phyloP scores from a whole-genome alignment of 2,888 invertebrate species.

The Ashinkailepas kermadecensis region DNA sequence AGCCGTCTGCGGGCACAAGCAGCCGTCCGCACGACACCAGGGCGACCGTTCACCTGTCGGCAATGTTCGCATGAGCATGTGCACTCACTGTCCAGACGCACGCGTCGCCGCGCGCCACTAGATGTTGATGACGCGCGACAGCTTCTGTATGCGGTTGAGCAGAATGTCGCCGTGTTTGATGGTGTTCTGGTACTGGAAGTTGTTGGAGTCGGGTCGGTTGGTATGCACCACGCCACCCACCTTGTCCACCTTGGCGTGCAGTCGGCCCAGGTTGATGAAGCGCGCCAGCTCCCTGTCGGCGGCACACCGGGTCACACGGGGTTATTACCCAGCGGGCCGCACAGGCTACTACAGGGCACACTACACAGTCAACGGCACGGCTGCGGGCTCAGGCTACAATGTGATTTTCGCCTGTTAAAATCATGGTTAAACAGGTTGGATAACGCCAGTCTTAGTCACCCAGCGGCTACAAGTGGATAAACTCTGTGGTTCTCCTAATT shows the following conservation, averaged over 20 bases:
- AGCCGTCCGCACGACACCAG: background rate
- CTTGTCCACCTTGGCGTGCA: conserved; percentile 96
- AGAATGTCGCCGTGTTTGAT: conserved; percentile 97
- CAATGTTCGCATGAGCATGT: no score
- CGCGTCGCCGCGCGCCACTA: conserved; percentile 72
- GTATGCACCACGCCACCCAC: conserved; percentile 75
- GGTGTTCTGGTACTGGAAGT: conserved; percentile 89
- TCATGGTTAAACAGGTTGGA: background rate
- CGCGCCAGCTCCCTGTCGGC: conserved; percentile 60
- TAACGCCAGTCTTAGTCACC: no score
- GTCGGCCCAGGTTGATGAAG: conserved; percentile 92
- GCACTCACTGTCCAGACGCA: no score
- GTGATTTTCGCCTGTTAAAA: background rate
- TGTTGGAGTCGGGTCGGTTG: conserved; percentile 80
- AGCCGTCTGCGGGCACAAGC: background rate
- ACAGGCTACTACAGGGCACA: no score
- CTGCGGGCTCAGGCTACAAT: no score
- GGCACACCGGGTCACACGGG: no score
- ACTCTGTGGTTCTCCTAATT: no score
- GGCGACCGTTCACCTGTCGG: no score
- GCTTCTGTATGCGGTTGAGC: conserved; percentile 94
- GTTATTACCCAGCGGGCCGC: no score
- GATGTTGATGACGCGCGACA: conserved; percentile 98
- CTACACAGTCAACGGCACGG: no score
- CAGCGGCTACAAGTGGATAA: no score